Evolutionary conservation across 2,113 vertebrate genomes (phyloP), one percentile per base, ranked within the genome.

Genomic region (Nesoenas mayeri): DNA sequence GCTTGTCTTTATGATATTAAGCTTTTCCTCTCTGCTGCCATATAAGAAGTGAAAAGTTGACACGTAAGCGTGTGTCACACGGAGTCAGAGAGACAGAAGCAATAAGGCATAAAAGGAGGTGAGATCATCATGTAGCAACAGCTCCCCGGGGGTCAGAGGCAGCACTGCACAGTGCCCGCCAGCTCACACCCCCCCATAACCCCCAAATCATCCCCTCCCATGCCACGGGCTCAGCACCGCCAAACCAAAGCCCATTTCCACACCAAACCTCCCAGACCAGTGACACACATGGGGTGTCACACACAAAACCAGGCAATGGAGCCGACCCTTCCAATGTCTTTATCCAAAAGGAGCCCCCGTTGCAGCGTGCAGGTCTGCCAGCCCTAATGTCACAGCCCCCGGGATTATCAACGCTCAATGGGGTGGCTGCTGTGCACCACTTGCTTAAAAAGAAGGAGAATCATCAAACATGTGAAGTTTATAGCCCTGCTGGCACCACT

Each of bases 51-150:
- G 89, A 89, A 88, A 91, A 96, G 86, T 65, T 94, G 96, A 91
- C 90, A 88, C 91, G 50, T 82, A 70, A 95, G 94, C n/a, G 26
- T 93, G 91, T 97, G 95, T 97, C 95, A 96, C 3, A 34, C 1
- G 4, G 72, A 96, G 93, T 66, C 87, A 96, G 79, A 79, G 22
- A 94, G 96, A 96, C 92, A 95, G 97, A 80, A 93, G 96, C 97
- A 97, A 94, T 96, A 97, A 94, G 96, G 93, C 94, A 64, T 95
- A 96, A 96, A 95, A 95, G 93, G 93, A 97, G 93, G 95, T 94
- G 91, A 97, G 93, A 96, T 94, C 96, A 95, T 95, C 38, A 7
- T 16, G 71, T 77, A 86, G 91, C 90, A 77, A 36, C 82, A 65
- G 1, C 91, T 86, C 89, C 88, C 93, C 85, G 36, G 87, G 96